Evolutionary conservation across 2,888 invertebrate genomes (phyloP).

Genomic region (Temnothorax rugatulus): DNA sequence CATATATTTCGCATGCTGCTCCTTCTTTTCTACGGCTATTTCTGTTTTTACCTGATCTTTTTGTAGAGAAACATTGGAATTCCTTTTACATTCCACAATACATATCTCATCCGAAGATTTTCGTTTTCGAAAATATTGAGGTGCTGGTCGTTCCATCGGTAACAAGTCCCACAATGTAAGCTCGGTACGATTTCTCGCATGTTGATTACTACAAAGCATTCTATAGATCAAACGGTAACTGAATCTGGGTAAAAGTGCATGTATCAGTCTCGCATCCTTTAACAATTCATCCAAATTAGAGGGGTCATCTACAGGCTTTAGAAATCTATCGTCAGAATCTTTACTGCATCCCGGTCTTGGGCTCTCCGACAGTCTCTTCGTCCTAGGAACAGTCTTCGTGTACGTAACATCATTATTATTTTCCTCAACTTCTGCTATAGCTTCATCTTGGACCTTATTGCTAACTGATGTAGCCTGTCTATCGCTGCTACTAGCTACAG

Average conservation of each 20-base stretch:
- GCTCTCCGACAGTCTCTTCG: slow-evolving; percentile 37
- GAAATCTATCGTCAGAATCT: slow-evolving; percentile 60
- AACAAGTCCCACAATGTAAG: slow-evolving; percentile 76
- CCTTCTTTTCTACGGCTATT: too few species aligned
- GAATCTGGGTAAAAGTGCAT: slow-evolving; percentile 64
- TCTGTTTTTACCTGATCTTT: neutral
- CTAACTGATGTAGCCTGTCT: neutral
- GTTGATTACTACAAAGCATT: slow-evolving; percentile 59
- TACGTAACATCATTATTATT: slow-evolving; percentile 78
- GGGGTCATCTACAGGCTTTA: too few species aligned
- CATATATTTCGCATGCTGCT: neutral
- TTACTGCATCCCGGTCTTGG: slow-evolving; percentile 77
- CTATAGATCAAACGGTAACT: slow-evolving; percentile 49
- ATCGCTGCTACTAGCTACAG: neutral
- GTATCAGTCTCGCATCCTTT: slow-evolving; percentile 58
- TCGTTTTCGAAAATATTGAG: neutral
- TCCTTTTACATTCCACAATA: neutral
- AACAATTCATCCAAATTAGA: neutral
- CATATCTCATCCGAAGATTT: slow-evolving; percentile 11
- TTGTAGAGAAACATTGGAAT: too few species aligned
- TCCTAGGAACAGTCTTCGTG: neutral
- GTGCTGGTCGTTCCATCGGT: slow-evolving; percentile 53
- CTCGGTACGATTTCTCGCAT: slow-evolving; percentile 64
- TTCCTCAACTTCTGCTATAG: slow-evolving; percentile 73
- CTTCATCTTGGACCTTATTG: neutral